Percentiles rank a stretch among this genome's conserved stretches.
Conservation (phyloP, 1,140 invertebrate species). For the Ruditapes philippinarum region DNA sequence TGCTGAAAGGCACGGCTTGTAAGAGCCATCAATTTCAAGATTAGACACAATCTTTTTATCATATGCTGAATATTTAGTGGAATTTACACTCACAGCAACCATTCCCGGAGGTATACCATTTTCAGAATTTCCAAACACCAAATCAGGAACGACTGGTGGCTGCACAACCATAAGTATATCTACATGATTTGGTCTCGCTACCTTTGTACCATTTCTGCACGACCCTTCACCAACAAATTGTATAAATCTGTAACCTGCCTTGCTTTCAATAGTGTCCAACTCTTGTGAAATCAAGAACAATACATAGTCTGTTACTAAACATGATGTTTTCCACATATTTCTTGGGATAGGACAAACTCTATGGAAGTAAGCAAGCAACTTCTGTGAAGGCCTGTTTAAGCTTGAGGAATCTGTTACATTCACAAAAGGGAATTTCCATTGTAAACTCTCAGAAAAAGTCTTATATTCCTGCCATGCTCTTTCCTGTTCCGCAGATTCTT, state of each 20-base stretch:
- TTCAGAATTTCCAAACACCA: constrained; percentile 56
- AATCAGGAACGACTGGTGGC: constrained; percentile 61
- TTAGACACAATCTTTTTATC: constrained; percentile 41
- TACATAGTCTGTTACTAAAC: constrained; percentile 76
- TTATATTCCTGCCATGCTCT: constrained; percentile 59
- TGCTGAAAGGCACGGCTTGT: constrained; percentile 66
- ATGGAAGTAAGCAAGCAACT: constrained; percentile 72
- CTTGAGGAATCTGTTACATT: background rate
- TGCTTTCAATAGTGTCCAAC: constrained; percentile 60
- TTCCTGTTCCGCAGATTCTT: constrained; percentile 6
- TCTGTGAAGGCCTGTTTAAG: constrained; percentile 46
- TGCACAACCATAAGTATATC: constrained; percentile 78
- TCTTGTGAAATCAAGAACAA: constrained; percentile 75
- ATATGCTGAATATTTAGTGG: constrained; percentile 35
- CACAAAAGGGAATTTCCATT: constrained; percentile 1
- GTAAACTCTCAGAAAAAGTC: constrained; percentile 30
- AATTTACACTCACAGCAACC: constrained; percentile 62
- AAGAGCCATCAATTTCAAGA: constrained; percentile 39
- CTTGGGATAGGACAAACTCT: constrained; percentile 70
- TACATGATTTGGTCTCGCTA: constrained; percentile 72
- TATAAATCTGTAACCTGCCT: constrained; percentile 69
- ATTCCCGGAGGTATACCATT: constrained; percentile 77
- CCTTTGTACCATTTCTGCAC: constrained; percentile 73
- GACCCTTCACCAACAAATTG: constrained; percentile 75
- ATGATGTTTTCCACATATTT: constrained; percentile 70